Conservation (phyloP, 2,888 invertebrate genomes). For the Cataglyphis altisquamis region DNA sequence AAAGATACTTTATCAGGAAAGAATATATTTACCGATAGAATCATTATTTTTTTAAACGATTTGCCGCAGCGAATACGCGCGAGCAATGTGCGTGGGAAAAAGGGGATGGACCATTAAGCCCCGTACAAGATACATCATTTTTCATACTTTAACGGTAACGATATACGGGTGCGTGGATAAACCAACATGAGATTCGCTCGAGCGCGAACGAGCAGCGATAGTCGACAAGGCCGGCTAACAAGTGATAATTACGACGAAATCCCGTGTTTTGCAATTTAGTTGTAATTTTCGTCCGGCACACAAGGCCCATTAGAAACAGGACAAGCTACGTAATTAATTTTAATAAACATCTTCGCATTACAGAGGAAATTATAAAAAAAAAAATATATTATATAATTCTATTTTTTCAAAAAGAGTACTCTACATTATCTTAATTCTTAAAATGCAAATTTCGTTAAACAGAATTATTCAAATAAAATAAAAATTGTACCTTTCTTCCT, state of each 20-base stretch:
- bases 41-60: conserved; percentile 39
- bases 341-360: conserved; percentile 8
- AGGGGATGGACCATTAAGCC: conserved; percentile 64
- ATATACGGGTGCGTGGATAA: conserved; percentile 68
- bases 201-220: conserved; percentile 56
- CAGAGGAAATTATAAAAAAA: no score
- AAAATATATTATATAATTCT: background rate
- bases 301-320: background rate
- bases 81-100: conserved; percentile 65
- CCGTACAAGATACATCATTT: conserved; percentile 68
- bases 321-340: background rate
- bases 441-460: background rate
- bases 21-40: conserved; percentile 6
- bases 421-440: background rate
- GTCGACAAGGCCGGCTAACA: conserved; percentile 58
- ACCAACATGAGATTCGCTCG: conserved; percentile 43
- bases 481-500: background rate
- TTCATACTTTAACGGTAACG: conserved; percentile 75
- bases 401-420: background rate
- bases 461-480: background rate
- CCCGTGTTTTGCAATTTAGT: conserved; percentile 22
- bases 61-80: conserved; percentile 23
- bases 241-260: conserved; percentile 67
- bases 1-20: conserved; percentile 14
- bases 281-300: background rate